Conservation (phyloP, 2,888 invertebrate genomes). For the Andrena dorsata region DNA sequence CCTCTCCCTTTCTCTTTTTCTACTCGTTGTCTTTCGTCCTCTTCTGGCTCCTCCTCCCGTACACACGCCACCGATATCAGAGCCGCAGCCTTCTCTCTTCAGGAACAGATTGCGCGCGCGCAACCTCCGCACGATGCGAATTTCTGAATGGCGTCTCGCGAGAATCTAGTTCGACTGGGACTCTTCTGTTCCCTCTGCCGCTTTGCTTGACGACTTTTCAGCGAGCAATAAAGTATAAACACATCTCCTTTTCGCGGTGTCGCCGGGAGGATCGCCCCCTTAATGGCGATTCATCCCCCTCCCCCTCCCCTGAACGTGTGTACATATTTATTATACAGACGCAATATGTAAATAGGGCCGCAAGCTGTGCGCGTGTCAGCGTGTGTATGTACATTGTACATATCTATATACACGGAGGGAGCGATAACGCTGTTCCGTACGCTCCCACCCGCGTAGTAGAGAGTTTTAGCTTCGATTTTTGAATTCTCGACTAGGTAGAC, state of each 20-base stretch:
- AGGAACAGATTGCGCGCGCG: slow-evolving; percentile 48
- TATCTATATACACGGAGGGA: slow-evolving; percentile 42
- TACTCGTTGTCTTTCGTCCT: slow-evolving; percentile 35
- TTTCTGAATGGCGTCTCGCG: slow-evolving; percentile 65
- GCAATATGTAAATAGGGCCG: slow-evolving; percentile 69
- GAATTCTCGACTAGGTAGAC: slow-evolving; percentile 76
- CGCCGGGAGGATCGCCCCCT: slow-evolving; percentile 42
- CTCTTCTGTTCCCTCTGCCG: slow-evolving; percentile 36
- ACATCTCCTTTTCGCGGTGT: slow-evolving; percentile 55
- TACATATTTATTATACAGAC: slow-evolving; percentile 66
- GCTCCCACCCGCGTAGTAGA: slow-evolving; percentile 55
- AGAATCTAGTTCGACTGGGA: slow-evolving; percentile 56
- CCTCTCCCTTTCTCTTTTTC: not conserved
- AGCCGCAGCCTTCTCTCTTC: slow-evolving; percentile 14
- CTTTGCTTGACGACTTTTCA: slow-evolving; percentile 60
- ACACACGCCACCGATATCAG: slow-evolving; percentile 17
- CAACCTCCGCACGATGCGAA: slow-evolving; percentile 41
- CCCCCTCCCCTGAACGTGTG: slow-evolving; percentile 34
- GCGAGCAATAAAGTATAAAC: slow-evolving; percentile 61
- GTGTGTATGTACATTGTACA: slow-evolving; percentile 59
- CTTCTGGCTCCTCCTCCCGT: slow-evolving; percentile 27
- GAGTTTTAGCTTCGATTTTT: slow-evolving; percentile 68
- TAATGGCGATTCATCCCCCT: slow-evolving; percentile 50
- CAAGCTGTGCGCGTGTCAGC: slow-evolving; percentile 56
- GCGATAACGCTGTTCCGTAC: slow-evolving; percentile 35